Evolutionary conservation across 2,888 invertebrate species (phyloP), one percentile per base, ranked within the genome.

Genomic region (Plemyria rubiginata): DNA sequence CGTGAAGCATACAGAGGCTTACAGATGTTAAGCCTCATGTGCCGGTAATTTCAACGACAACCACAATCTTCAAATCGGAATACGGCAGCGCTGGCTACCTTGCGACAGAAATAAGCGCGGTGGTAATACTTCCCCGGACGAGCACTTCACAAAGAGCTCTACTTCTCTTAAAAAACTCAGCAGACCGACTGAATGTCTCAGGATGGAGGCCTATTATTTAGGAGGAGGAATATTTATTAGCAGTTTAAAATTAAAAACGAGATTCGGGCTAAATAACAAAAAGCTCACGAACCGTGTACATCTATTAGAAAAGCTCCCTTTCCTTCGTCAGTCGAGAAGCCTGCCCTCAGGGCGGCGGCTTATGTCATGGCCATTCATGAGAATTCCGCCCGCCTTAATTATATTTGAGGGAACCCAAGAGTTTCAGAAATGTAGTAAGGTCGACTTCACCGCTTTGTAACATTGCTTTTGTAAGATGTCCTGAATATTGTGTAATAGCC

Each of bases 301-400:
- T 38, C 36, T 38, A 38, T 3, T 11, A 11, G 8, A 11, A 38
- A 38, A 32, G 1, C 32, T 32, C 8, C 32, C 36, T 11, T 9
- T 11, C 36, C 36, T 38, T 38, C 36, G 3, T 11, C 11, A 8
- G 11, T 38, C 11, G 3, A 9, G 8, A 38, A 38, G 36, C 36
- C 11, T 38, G 45, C 45, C 45, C 16, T 48, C 40, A 54, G 60
- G 53, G 29, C 53, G 49, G 55, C 49, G 49, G 48, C 43, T 53
- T 48, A 40, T 46, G 45, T 70, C 70, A 40, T 46, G 50, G 70
- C 70, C 72, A 73, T 73, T 75, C 79, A 79, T 76, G 78, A 75
- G 74, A 70, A 72, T 71, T 74, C 72, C 70, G 71, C 70, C 41
- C 32, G 53, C 51, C 54, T 51, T 63, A 63, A 63, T 63, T 59